phyloP scores from a whole-genome alignment of 2,888 invertebrate genomes.

The Diachrysia chrysitis region DNA sequence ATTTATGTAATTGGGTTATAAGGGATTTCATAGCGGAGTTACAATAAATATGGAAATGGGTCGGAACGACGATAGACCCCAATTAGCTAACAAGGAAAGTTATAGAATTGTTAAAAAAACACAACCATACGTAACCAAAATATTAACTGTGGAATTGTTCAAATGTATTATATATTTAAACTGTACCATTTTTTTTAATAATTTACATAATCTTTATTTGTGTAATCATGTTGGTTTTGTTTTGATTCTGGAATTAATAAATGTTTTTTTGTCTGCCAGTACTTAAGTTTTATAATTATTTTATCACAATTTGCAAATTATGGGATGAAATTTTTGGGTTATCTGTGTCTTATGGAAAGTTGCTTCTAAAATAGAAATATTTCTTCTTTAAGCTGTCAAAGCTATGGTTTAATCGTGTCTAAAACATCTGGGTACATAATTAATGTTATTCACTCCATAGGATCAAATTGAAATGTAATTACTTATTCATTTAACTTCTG shows the following conservation, averaged over 20 bases:
- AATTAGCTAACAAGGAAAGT: constrained; percentile 41
- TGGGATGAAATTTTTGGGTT: no score
- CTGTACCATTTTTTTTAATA: no score
- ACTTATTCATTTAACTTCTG: constrained; percentile 1
- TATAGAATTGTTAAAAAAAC: constrained; percentile 18
- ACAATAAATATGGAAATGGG: constrained; percentile 25
- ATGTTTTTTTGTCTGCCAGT: no score
- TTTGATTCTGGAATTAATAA: no score
- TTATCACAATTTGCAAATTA: no score
- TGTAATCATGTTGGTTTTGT: no score
- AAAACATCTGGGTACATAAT: not conserved
- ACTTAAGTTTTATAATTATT: no score
- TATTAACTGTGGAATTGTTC: not conserved
- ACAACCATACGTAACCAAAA: constrained; percentile 5
- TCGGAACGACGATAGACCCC: constrained; percentile 37
- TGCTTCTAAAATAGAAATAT: no score
- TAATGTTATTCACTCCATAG: not conserved
- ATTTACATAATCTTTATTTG: not conserved
- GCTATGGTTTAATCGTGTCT: not conserved
- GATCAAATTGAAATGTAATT: not conserved
- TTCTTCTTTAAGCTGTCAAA: no score
- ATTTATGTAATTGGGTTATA: constrained; percentile 36
- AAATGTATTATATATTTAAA: no score
- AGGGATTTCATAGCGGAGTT: constrained; percentile 13
- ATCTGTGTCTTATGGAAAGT: no score